These are phyloP conservation scores for Caenorhabditis sp. DNA, from an alignment of 2,888 invertebrate species.

Conservation along the genomic window DNA sequence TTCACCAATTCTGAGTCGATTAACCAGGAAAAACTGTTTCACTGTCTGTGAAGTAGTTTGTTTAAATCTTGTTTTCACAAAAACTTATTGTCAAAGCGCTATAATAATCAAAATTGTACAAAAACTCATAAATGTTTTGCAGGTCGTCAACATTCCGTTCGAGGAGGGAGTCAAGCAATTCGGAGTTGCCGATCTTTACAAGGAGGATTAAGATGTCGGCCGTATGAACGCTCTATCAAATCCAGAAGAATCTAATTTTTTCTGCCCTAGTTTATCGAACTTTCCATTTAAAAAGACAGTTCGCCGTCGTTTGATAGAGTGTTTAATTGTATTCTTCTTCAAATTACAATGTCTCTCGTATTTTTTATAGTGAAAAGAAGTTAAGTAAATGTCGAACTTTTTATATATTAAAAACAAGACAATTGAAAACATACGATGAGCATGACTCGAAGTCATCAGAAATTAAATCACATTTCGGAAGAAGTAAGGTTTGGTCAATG, in stretches of 20 bases:
- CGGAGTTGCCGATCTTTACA: constrained; percentile 77
- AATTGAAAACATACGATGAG: constrained; percentile 52
- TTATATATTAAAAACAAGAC: constrained; percentile 27
- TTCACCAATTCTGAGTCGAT: no score
- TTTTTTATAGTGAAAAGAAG: constrained; percentile 49
- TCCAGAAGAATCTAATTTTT: constrained; percentile 9
- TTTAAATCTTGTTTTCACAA: no score
- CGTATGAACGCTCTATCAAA: constrained; percentile 23
- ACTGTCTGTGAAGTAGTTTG: no score
- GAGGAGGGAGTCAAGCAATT: constrained; percentile 78
- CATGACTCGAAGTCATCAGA: constrained; percentile 51
- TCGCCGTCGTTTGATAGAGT: constrained; percentile 31
- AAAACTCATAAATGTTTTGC: constrained; percentile 11
- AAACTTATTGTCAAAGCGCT: no score
- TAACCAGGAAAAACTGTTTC: no score
- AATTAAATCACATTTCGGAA: constrained; percentile 50
- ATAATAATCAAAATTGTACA: no score
- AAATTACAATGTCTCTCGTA: constrained; percentile 32
- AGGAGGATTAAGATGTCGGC: constrained; percentile 70
- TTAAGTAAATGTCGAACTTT: constrained; percentile 34
- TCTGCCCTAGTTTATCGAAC: constrained; percentile 20
- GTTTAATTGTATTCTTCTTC: constrained; percentile 49
- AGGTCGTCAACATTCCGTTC: constrained; percentile 77
- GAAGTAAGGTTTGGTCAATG: constrained; percentile 45
- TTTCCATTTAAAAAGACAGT: constrained; percentile 9